A percentile compares a stretch with the other conserved stretches of the same genome.
Evolutionary conservation across 2,888 invertebrate species (phyloP).

Genomic region (Apoda limacodes): DNA sequence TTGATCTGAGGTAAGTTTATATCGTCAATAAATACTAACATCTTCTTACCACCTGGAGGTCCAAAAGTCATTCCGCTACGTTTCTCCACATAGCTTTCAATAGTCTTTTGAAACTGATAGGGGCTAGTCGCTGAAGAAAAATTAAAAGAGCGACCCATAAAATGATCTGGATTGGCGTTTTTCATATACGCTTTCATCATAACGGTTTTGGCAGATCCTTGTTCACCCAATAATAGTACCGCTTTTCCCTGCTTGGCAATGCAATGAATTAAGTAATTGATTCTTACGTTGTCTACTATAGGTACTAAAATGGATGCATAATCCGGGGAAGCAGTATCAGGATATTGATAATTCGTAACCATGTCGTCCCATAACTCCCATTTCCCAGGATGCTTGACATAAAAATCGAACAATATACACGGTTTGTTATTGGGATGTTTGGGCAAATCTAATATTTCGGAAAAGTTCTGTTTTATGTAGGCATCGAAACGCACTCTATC

Average conservation of each 20-base stretch:
- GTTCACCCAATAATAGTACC: slow-evolving; percentile 88
- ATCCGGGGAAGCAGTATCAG: slow-evolving; percentile 89
- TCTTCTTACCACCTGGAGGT: slow-evolving; percentile 91
- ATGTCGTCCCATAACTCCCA: slow-evolving; percentile 93
- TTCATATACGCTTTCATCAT: slow-evolving; percentile 98
- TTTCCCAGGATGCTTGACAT: slow-evolving; percentile 82
- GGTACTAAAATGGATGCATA: slow-evolving; percentile 93
- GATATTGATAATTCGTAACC: slow-evolving; percentile 88
- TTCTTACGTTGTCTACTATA: slow-evolving; percentile 93
- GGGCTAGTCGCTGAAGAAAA: slow-evolving; percentile 97
- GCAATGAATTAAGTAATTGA: slow-evolving; percentile 88
- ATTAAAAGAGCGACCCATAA: slow-evolving; percentile 89
- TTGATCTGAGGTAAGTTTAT: slow-evolving; percentile 96
- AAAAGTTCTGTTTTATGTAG: slow-evolving; percentile 75
- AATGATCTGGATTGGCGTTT: slow-evolving; percentile 85
- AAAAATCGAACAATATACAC: slow-evolving; percentile 88
- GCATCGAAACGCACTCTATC: slow-evolving; percentile 85
- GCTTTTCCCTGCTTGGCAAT: slow-evolving; percentile 90
- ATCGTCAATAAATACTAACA: slow-evolving; percentile 95
- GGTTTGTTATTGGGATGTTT: slow-evolving; percentile 73
- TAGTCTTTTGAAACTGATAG: slow-evolving; percentile 93
- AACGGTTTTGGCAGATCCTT: slow-evolving; percentile 96
- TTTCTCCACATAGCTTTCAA: slow-evolving; percentile 96
- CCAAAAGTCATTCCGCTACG: slow-evolving; percentile 95
- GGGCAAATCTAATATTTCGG: slow-evolving; percentile 74